These are phyloP conservation scores for Hydropotes inermis DNA, from an alignment of 2,113 vertebrate genomes.

Conservation along the genomic window DNA sequence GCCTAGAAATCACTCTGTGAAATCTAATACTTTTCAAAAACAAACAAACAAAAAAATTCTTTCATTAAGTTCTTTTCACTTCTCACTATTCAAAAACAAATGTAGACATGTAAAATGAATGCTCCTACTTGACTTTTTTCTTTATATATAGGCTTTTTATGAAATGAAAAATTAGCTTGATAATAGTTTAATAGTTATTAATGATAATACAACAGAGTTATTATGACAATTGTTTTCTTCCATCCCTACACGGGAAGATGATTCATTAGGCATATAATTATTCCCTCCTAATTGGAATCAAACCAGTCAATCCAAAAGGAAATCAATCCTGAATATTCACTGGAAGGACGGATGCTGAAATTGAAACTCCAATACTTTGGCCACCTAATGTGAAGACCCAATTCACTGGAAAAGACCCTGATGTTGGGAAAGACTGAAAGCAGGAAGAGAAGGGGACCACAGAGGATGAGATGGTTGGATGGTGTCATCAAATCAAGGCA, in stretches of 20 bases:
- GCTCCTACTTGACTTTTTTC: constrained; percentile 26
- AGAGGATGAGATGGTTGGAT: no score
- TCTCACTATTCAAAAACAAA: constrained; percentile 7
- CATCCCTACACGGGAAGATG: not conserved
- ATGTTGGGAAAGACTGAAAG: no score
- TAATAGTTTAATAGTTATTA: constrained; percentile 16
- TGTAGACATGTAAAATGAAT: not conserved
- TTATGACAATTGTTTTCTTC: constrained; percentile 27
- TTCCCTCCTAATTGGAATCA: not conserved
- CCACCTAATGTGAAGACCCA: no score
- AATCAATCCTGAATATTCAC: no score
- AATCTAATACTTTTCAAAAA: constrained; percentile 30
- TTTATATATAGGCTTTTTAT: not conserved
- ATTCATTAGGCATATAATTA: constrained; percentile 29
- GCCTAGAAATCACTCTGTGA: constrained; percentile 33
- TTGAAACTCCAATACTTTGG: no score
- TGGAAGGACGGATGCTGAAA: no score
- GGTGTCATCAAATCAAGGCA: no score
- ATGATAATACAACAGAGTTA: constrained; percentile 10
- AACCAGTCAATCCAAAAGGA: no score
- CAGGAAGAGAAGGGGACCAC: no score
- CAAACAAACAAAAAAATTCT: not conserved
- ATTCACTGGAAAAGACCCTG: no score
- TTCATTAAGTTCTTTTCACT: not conserved
- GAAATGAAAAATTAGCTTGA: constrained; percentile 31